phyloP scores from a whole-genome alignment of 1,140 invertebrate species.

The Lerema accius region DNA sequence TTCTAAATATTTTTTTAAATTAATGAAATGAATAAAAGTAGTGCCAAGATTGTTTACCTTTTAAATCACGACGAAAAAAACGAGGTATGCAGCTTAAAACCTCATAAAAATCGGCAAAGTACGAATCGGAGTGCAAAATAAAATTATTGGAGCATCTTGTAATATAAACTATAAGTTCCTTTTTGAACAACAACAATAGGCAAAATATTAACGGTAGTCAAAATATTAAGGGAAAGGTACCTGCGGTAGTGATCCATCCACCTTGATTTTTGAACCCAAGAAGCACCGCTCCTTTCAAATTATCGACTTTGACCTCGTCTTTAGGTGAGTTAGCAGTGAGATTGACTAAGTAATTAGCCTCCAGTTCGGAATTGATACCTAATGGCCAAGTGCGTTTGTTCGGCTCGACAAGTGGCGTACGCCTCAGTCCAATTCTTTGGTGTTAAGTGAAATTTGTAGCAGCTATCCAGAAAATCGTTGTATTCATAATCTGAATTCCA shows the following conservation, averaged over 20 bases:
- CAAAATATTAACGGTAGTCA: too few species aligned
- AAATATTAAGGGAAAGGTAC: too few species aligned
- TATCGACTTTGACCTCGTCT: constrained; percentile 43
- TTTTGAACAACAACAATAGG: too few species aligned
- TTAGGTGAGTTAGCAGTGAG: constrained; percentile 48
- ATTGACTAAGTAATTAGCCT: constrained; percentile 53
- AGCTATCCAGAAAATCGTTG: constrained; percentile 50
- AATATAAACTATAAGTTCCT: too few species aligned
- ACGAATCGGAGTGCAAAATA: too few species aligned
- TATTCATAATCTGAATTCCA: constrained; percentile 57
- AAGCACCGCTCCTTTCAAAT: constrained; percentile 51
- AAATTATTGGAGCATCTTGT: too few species aligned
- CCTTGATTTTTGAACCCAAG: constrained; percentile 57
- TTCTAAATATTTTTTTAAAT: too few species aligned
- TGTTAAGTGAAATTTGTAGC: constrained; percentile 71
- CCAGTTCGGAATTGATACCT: constrained; percentile 63
- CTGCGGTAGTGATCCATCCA: constrained; percentile 59
- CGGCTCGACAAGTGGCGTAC: constrained; percentile 56
- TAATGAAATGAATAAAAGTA: too few species aligned
- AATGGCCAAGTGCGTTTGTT: constrained; percentile 69
- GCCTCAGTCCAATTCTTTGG: constrained; percentile 71
- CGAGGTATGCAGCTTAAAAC: too few species aligned
- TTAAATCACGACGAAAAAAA: too few species aligned
- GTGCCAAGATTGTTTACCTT: too few species aligned
- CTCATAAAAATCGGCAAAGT: too few species aligned